These are phyloP conservation scores for Lasiommata megera DNA, from an alignment of 2,888 invertebrate genomes.

Conservation along the genomic window DNA sequence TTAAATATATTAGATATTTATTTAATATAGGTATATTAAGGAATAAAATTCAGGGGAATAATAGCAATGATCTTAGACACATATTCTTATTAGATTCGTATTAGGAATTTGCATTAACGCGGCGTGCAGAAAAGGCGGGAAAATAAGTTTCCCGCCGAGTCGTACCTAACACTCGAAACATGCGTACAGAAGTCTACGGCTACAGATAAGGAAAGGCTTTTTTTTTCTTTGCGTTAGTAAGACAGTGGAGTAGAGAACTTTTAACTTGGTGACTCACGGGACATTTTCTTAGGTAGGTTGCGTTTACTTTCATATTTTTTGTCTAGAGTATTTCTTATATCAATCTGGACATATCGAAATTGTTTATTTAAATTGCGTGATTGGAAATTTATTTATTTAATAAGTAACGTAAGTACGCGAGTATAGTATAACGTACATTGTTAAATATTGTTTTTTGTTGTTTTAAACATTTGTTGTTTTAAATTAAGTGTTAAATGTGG, in stretches of 20 bases:
- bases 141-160: constrained; percentile 75
- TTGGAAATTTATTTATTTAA: too few species aligned
- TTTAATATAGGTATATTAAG: too few species aligned
- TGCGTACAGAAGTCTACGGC: constrained; percentile 58
- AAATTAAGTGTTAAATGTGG: too few species aligned
- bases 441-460: too few species aligned
- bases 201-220: constrained; percentile 21
- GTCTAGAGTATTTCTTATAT: too few species aligned
- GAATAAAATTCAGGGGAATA: background rate
- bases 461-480: too few species aligned
- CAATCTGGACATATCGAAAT: too few species aligned
- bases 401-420: too few species aligned
- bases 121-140: constrained; percentile 69
- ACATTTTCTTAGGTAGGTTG: background rate
- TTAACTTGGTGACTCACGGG: background rate
- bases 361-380: too few species aligned
- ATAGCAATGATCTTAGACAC: background rate
- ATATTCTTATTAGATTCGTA: constrained; percentile 59
- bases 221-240: constrained; percentile 11
- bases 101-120: constrained; percentile 57
- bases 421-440: too few species aligned
- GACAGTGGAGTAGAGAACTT: constrained; percentile 14
- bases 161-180: constrained; percentile 55
- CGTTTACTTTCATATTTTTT: too few species aligned
- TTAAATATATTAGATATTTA: too few species aligned